Base-by-base conservation (phyloP, 2,888 invertebrate species). In the Nyleta sp. region DNA sequence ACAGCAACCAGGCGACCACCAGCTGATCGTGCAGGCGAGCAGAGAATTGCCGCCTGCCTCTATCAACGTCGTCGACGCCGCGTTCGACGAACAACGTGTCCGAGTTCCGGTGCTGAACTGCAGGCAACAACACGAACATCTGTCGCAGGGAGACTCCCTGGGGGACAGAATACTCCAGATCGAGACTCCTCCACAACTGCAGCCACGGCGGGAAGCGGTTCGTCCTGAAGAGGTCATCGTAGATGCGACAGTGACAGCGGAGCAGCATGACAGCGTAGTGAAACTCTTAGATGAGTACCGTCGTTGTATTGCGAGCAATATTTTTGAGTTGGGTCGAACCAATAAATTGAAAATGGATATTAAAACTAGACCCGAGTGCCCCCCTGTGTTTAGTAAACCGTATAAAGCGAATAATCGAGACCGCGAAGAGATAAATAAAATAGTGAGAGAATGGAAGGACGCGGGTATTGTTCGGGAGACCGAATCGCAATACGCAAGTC, bases 391-490 rank as follows among this genome's bases (percentile, higher is more conserved):
- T 13, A 2, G n/a, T 4, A 55, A 55, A 11, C 55, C 55, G 1
- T 38, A 38, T 38, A 18, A 22, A 38, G 38, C 22, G 7, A 38
- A 11, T 22, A 13, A 2, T 6, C 11, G 15, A 13, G 55, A 55
- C 7, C 55, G 55, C 38, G 55, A 35, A 5, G 22, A 20, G 20
- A 55, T 55, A 2, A 11, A 15, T 3, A 24, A 13, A 13, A 55
- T 55, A 13, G 38, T 55, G 1, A 1, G 10, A 6, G 38, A 55
- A 13, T 55, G 55, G 55, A 35, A 38, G 7, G 38, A 38, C 6
- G 55, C 38, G 8, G 55, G 38, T 55, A 15, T 55, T 2, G 38
- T 55, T 2, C 18, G 55, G 2, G 55, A 55, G 6, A 55, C 53
- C 11, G 18, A 35, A 5, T 53, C 53, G 1, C 33, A 15, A 1